phyloP scores from a whole-genome alignment of 2,888 invertebrate genomes.

The Clanis bilineata region DNA sequence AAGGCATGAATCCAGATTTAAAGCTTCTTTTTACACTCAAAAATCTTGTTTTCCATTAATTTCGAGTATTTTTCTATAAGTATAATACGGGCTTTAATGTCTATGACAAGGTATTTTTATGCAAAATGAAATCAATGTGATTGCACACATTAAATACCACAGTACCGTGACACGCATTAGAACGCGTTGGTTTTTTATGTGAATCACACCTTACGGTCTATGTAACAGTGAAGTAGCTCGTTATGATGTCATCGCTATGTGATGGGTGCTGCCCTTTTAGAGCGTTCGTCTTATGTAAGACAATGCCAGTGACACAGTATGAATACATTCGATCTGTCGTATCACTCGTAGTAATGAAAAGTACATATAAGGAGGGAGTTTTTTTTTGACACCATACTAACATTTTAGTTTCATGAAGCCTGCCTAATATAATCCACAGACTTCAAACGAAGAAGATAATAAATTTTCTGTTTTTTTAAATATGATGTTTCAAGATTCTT shows the following conservation, averaged over 20 bases:
- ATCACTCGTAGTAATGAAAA: neutral
- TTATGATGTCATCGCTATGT: conserved; percentile 76
- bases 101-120: neutral
- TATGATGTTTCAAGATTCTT: no score
- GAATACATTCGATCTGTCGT: neutral
- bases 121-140: neutral
- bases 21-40: no score
- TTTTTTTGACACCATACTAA: neutral
- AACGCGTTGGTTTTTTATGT: conserved; percentile 50
- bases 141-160: conserved; percentile 25
- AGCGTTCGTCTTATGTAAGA: conserved; percentile 50
- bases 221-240: conserved; percentile 67
- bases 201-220: conserved; percentile 61
- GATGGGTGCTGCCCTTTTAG: conserved; percentile 61
- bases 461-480: no score
- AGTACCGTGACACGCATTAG: conserved; percentile 28
- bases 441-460: no score
- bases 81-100: no score
- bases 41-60: no score
- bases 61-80: no score
- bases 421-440: no score
- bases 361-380: neutral
- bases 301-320: neutral
- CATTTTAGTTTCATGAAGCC: no score
- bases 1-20: no score